A percentile compares a stretch with the other conserved stretches of the same genome.
Conservation (phyloP, 2,113 vertebrate genomes). For the Motacilla alba region DNA sequence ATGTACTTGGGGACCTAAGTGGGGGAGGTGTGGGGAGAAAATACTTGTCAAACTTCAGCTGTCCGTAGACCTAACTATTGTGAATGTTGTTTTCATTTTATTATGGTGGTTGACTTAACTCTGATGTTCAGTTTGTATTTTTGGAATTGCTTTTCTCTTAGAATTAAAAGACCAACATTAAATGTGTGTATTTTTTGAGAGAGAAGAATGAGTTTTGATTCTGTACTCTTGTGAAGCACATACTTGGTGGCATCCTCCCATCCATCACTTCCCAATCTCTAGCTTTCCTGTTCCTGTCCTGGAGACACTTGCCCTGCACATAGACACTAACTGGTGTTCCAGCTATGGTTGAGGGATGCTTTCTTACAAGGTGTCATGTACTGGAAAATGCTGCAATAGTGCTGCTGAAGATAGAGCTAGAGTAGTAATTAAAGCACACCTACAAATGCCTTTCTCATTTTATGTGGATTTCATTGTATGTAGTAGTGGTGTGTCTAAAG, state of each 20-base stretch:
- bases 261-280: background rate
- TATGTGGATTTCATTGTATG: slow-evolving; percentile 6
- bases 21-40: background rate
- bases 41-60: slow-evolving; percentile 66
- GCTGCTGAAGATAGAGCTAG: slow-evolving; percentile 29
- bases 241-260: background rate
- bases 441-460: slow-evolving; percentile 34
- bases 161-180: slow-evolving; percentile 81
- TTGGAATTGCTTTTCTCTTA: slow-evolving; percentile 78
- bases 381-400: slow-evolving; percentile 46
- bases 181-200: slow-evolving; percentile 82
- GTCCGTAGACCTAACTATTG: slow-evolving; percentile 72
- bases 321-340: background rate
- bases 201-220: slow-evolving; percentile 75
- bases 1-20: slow-evolving; percentile 44
- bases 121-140: slow-evolving; percentile 84
- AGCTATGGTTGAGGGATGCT: background rate
- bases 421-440: slow-evolving; percentile 29
- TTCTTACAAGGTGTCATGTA: background rate
- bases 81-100: slow-evolving; percentile 76
- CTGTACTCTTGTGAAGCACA: slow-evolving; percentile 67
- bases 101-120: slow-evolving; percentile 74
- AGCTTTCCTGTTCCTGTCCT: background rate
- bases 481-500: background rate
- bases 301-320: background rate